phyloP scores from a whole-genome alignment of 2,113 vertebrate species.

The Leucoraja erinaceus region DNA sequence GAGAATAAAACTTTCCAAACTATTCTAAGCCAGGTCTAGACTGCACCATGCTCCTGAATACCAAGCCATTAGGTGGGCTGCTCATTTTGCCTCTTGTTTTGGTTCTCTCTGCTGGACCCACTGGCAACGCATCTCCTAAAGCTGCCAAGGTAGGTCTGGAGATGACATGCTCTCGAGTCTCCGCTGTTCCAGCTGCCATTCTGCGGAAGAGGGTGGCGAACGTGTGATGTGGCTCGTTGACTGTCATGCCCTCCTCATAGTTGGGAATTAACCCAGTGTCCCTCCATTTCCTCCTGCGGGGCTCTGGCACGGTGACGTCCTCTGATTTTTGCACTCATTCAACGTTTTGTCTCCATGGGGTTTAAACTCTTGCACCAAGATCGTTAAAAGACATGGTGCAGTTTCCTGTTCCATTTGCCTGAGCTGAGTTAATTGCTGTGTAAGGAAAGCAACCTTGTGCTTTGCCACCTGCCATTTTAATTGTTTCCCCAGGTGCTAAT shows the following conservation, averaged over 20 bases:
- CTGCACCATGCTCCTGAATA: background rate
- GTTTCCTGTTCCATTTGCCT: background rate
- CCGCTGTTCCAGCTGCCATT: background rate
- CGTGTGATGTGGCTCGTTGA: background rate
- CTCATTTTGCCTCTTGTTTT: background rate
- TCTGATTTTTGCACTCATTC: background rate
- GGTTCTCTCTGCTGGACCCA: background rate
- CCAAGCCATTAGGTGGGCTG: background rate
- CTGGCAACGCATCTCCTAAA: background rate
- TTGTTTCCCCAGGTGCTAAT: background rate
- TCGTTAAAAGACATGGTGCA: background rate
- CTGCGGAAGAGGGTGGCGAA: background rate
- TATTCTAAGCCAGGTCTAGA: background rate
- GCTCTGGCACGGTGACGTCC: background rate
- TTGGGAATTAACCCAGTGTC: background rate
- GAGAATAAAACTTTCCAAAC: background rate
- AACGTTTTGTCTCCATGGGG: background rate
- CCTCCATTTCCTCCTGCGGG: background rate
- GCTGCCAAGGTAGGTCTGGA: background rate
- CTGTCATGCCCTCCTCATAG: background rate
- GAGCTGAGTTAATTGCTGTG: background rate
- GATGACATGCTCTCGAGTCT: background rate
- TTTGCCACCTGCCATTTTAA: background rate
- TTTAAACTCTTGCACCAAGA: background rate
- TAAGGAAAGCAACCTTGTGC: background rate